A percentile compares a stretch with the other conserved stretches of the same genome.
Conservation (phyloP, 2,888 invertebrate species). For the Eremobia ochroleuca region DNA sequence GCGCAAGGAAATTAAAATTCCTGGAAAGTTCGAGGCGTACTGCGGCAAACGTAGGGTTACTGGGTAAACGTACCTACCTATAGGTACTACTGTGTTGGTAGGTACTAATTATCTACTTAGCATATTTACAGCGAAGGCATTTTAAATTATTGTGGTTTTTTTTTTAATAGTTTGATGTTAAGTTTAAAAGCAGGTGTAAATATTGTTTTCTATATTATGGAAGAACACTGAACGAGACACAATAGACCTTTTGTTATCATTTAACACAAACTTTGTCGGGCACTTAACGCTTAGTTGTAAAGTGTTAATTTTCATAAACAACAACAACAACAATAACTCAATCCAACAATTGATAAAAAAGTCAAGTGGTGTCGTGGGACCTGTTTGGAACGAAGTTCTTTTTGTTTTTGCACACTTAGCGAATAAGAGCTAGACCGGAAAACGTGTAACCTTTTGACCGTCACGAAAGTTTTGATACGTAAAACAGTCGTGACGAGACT, state of each 20-base stretch:
- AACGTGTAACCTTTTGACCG: neutral
- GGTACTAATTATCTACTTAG: constrained; percentile 8
- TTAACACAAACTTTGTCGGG: neutral
- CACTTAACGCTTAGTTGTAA: too few relatives aligned
- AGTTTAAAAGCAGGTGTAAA: neutral
- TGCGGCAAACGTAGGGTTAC: constrained; percentile 36
- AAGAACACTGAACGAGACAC: neutral
- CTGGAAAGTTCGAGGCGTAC: constrained; percentile 43
- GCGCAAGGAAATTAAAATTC: constrained; percentile 59
- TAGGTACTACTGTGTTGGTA: neutral
- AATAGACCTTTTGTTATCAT: too few relatives aligned
- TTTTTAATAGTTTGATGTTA: neutral
- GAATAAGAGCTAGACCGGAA: too few relatives aligned
- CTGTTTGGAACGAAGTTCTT: too few relatives aligned
- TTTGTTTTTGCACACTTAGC: too few relatives aligned
- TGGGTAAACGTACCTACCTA: constrained; percentile 20
- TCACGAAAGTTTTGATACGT: too few relatives aligned
- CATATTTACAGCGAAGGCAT: neutral
- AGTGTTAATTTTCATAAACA: too few relatives aligned
- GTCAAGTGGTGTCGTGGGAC: too few relatives aligned
- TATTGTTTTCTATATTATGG: neutral
- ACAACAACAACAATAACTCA: too few relatives aligned
- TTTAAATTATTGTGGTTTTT: neutral
- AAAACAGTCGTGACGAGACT: too few relatives aligned
- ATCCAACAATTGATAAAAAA: too few relatives aligned